Evolutionary conservation across 2,113 vertebrate species (phyloP).

Genomic region (Syrmaticus mikado): DNA sequence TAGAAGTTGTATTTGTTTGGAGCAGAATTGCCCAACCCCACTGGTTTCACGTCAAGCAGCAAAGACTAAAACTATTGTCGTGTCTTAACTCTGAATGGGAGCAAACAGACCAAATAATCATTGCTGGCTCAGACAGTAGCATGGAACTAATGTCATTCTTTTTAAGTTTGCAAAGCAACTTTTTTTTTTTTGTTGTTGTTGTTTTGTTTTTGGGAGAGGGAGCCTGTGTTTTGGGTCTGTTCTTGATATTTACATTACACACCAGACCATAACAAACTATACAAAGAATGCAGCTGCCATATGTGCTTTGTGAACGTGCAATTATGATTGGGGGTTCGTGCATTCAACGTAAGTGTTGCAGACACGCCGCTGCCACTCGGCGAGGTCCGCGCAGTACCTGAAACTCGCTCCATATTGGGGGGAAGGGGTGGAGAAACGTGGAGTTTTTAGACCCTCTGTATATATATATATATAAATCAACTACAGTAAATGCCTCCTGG

Average conservation of each 20-base stretch:
- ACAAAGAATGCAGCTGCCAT: conserved; percentile 46
- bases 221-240: conserved; percentile 29
- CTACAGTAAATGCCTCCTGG: conserved; percentile 40
- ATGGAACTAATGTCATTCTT: conserved; percentile 6
- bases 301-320: conserved; percentile 29
- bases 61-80: conserved; percentile 59
- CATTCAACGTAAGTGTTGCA: background rate
- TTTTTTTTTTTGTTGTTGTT: background rate
- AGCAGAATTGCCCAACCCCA: conserved; percentile 64
- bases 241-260: conserved; percentile 54
- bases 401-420: conserved; percentile 14
- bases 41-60: conserved; percentile 64
- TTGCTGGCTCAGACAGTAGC: conserved; percentile 38
- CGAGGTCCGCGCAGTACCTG: conserved; percentile 36
- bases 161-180: conserved; percentile 40
- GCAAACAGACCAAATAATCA: conserved; percentile 52
- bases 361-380: background rate
- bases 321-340: conserved; percentile 26
- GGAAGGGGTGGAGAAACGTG: background rate
- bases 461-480: background rate
- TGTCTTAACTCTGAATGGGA: conserved; percentile 55
- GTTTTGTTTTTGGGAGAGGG: background rate
- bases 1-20: conserved; percentile 64
- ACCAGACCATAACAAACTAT: conserved; percentile 40
- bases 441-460: background rate